These are phyloP conservation scores for Cebus imitator DNA, from an alignment of 2,113 vertebrate genomes.

Conservation along the genomic window DNA sequence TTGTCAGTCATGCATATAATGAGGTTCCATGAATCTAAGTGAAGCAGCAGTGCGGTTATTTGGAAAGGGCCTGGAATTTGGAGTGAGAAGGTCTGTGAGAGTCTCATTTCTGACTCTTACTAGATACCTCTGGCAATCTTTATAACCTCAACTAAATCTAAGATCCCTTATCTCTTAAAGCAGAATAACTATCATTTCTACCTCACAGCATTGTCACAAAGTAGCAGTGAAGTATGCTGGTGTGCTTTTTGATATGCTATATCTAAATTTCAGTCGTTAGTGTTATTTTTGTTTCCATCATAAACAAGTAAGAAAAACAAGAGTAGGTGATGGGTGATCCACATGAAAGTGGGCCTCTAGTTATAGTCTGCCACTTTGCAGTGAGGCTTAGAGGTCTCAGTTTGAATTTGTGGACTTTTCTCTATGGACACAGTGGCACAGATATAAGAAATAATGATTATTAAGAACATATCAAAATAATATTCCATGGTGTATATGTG, in stretches of 20 bases:
- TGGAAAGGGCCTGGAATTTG: slow-evolving; percentile 14
- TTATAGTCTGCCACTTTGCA: background rate
- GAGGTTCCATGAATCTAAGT: background rate
- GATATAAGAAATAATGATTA: background rate
- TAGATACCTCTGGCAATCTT: background rate
- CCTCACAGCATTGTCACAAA: background rate
- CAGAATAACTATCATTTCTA: slow-evolving; percentile 2
- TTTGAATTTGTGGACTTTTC: background rate
- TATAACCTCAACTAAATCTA: slow-evolving; percentile 21
- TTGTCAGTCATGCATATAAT: slow-evolving; percentile 1
- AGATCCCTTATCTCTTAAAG: background rate
- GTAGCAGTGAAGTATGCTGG: background rate
- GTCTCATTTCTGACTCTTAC: background rate
- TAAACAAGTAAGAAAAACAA: background rate
- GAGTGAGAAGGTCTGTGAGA: background rate
- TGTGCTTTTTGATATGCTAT: background rate
- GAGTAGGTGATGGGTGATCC: background rate
- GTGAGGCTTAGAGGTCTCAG: background rate
- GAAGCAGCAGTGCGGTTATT: background rate
- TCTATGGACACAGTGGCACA: background rate
- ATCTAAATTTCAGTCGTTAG: background rate
- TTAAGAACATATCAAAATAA: slow-evolving; percentile 13
- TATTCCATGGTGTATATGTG: no score
- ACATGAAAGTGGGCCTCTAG: background rate
- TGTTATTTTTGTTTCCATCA: background rate